Evolutionary conservation across 2,888 invertebrate species (phyloP).

Genomic region (Ophion ventricosus): DNA sequence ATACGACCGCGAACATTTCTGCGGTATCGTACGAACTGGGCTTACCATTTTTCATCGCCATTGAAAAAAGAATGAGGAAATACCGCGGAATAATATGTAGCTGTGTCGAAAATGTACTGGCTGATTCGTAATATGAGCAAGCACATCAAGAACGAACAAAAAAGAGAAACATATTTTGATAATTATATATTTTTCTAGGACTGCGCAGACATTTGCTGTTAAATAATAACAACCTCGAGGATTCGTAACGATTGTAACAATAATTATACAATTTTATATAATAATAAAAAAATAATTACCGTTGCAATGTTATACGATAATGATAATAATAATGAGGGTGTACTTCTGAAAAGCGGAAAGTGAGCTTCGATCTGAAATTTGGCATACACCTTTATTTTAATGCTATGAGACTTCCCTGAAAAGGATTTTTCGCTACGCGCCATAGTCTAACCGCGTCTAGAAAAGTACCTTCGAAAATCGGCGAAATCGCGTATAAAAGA

Average conservation of each 20-base stretch:
- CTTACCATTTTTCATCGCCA: not conserved
- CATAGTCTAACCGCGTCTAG: no score
- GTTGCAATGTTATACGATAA: not conserved
- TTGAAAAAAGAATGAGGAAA: not conserved
- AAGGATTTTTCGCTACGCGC: no score
- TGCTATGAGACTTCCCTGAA: no score
- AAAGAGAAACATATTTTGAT: not conserved
- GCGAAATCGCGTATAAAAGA: no score
- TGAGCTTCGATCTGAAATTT: no score
- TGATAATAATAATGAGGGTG: not conserved
- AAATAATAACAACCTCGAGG: not conserved
- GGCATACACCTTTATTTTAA: no score
- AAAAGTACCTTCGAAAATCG: no score
- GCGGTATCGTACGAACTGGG: not conserved
- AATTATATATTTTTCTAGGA: not conserved
- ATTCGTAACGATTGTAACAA: not conserved
- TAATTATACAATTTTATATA: no score
- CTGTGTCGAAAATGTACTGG: no score
- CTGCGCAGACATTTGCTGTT: not conserved
- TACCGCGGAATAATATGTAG: no score
- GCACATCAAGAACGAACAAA: not conserved
- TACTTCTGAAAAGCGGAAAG: no score
- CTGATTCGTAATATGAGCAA: no score
- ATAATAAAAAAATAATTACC: not conserved
- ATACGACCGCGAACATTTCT: not conserved